Base-by-base conservation (phyloP, 2,113 vertebrate species). In the Triplophysa tibetana region DNA sequence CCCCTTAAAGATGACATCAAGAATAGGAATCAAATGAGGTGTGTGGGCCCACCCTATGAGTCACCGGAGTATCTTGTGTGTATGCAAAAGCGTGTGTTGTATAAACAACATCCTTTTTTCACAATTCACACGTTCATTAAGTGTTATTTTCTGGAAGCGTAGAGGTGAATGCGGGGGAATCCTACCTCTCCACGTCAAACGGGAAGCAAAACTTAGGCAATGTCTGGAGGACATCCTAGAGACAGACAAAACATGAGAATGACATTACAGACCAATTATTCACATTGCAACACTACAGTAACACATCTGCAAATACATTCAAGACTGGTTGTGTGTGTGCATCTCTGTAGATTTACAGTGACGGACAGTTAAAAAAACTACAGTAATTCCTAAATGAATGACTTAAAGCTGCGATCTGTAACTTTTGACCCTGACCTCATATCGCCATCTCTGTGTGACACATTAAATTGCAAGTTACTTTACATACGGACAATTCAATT, bases 141-240 rank as follows among this genome's bases (percentile, higher is more conserved):
- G 9, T 43, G 54, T 19, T 48, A 9, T 64, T 17, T 29, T 2
- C 12, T 33, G 23, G 56, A 74, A 43, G 50, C 19, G 41, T 19
- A 8, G 7, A 38, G 70, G 48, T 23, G n/a, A 54, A 9, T 84
- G 23, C 29, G 29, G 12, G 38, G 70, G 66, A 85, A 84, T 78
- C 85, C 63, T 95, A 99, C 98, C 97, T 97, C 94, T 96, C 95
- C 85, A 97, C 41, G 63, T 99, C 97, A 92, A 99, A 99, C 75
- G 98, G 97, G 92, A 98, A 99, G 92, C 98, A 99, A 94, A 99
- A 99, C 94, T 96, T 99, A 70, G 97, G 96, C 88, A 99, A 89
- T 0, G 91, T 97, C 91, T 94, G 95, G 79, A 99, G 92, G 75
- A 98, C 93, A 89, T 98, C 97, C 98, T 99, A 91, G 61, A 90